Base-by-base conservation (phyloP, 2,113 vertebrate species). In the Ariopsis seemanni region DNA sequence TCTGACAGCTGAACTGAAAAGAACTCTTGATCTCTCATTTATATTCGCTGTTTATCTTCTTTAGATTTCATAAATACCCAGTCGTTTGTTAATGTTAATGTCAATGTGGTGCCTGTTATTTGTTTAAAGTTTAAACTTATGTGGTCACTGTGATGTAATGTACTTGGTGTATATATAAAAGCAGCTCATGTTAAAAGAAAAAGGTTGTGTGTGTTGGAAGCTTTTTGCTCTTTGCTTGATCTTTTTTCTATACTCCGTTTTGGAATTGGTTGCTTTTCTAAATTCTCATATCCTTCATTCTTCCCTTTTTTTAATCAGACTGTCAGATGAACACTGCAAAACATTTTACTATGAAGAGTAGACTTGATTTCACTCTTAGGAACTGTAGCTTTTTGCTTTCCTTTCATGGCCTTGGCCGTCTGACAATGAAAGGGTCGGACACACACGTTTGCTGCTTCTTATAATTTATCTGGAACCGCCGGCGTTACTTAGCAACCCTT, bases 21-120 rank as follows among this genome's bases (percentile, higher is more conserved):
- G 17, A 74, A 2, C 7, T 60, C 42, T 48, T 80, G 50, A 57
- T 67, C 34, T 34, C 69, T 57, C 34, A 65, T 63, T 77, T 84
- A 22, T 63, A 74, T 87, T 53, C 17, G 34, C 48, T 72, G 52
- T 63, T 84, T 81, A 55, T 90, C 25, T 86, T 69, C 58, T 78
- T 53, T 85, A 58, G 12, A 83, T 42, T 42, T 82, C 60, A 88
- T 57, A 18, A 27, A 20, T 82, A 82, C 77, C 48, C 20, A 82
- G 65, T 50, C 20, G 34, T 77, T 53, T 72, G 18, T 57, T 84
- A 30, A 77, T 82, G 10, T 57, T 84, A 30, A 77, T 82, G 53
- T 82, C 71, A 82, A 83, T 53, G 84, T 52, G 78, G 84, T 86
- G 85, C 77, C 75, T 88, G 84, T 88, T 85, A 83, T 87, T 67